Evolutionary conservation across 2,113 vertebrate genomes (phyloP), one percentile per base, ranked within the genome.

Genomic region (Lynx canadensis): DNA sequence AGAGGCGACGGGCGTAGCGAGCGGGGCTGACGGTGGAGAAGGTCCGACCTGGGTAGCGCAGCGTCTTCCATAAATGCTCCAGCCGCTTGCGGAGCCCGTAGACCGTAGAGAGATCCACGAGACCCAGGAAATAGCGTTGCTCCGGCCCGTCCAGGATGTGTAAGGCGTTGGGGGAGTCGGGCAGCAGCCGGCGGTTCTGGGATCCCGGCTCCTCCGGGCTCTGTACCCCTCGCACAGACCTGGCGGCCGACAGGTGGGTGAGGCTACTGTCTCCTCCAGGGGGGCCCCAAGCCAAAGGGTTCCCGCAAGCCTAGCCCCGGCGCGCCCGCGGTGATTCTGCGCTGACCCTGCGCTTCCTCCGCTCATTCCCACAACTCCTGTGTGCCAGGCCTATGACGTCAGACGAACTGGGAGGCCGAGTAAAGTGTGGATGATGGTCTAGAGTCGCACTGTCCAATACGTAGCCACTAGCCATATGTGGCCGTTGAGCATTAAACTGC

Each of bases 101-200:
- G 55, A 99, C 99, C 0, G 99, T 99, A 95, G 99, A 99, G 94
- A 99, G 99, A 97, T 99, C 99, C 69, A 99, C 99, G 57, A 99
- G 99, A 85, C 99, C 99, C 3, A 99, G 96, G 91, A 99, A 99
- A 97, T 99, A 99, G 96, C 99, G 99, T 14, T 99, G 98, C 68
- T 99, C 99, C 0, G 99, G 98, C 33, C 99, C 99, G 0, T 99
- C 99, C 8, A 99, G 98, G 45, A 99, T 97, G 18, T 99, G 99
- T 12, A 99, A 97, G 0, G 99, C 99, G 68, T 99, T 99, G 95
- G 98, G 99, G 78, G 97, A 87, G 48, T 99, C 98, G 1, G 99
- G 99, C 69, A 99, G 98, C 50, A 99, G 97, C 11, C 99, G 98
- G 5, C 99, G 98, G 97, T 99, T 99, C 97, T 99, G 99, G 13